These are phyloP conservation scores for Leptothorax acervorum DNA, from an alignment of 2,888 invertebrate genomes.

Conservation along the genomic window DNA sequence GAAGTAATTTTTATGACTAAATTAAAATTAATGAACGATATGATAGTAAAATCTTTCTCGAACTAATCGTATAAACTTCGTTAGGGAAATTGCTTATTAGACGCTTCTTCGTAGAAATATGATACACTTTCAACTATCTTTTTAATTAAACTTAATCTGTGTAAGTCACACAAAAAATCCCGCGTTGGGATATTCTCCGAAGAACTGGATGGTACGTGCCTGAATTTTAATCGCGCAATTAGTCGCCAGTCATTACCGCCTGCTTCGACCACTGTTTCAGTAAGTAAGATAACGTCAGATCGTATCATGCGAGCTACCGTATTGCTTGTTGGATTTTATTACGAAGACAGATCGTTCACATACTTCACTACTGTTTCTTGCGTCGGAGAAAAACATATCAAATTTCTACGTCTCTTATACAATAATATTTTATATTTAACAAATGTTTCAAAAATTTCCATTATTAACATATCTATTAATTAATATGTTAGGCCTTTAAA, in stretches of 20 bases:
- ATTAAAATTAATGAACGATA: conserved; percentile 16
- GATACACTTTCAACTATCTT: background rate
- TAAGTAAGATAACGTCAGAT: conserved; percentile 68
- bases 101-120: background rate
- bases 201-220: conserved; percentile 45
- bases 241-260: conserved; percentile 65
- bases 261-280: conserved; percentile 61
- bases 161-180: background rate
- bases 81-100: background rate
- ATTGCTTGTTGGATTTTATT: conserved; percentile 63
- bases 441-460: background rate
- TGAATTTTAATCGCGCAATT: conserved; percentile 75
- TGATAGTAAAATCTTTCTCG: conserved; percentile 17
- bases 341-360: conserved; percentile 58
- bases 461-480: background rate
- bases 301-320: conserved; percentile 68
- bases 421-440: background rate
- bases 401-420: background rate
- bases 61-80: background rate
- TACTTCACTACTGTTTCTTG: conserved; percentile 19
- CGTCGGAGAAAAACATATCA: background rate
- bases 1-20: conserved; percentile 12
- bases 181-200: conserved; percentile 17
- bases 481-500: background rate
- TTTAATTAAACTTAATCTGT: conserved; percentile 26